These are phyloP conservation scores for Lasioglossum baleicum DNA, from an alignment of 1,140 invertebrate species.

Conservation along the genomic window DNA sequence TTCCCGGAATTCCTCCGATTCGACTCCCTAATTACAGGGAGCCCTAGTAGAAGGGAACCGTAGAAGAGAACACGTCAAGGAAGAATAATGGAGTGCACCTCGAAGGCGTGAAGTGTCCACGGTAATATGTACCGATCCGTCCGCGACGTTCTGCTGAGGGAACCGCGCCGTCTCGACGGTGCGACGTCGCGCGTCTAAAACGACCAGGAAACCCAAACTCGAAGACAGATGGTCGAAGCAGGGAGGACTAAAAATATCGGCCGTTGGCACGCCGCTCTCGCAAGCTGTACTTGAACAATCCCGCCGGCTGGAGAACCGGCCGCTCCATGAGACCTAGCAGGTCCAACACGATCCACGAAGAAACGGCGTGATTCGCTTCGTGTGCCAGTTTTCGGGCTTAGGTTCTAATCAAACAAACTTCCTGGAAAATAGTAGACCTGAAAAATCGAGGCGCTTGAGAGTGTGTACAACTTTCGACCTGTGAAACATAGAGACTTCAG, in stretches of 20 bases:
- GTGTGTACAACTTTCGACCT: no score
- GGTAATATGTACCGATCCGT: constrained; percentile 4
- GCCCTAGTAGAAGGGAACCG: no score
- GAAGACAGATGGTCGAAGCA: constrained; percentile 58
- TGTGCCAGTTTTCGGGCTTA: no score
- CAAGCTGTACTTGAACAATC: constrained; percentile 41
- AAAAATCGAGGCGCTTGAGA: no score
- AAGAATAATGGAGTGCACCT: not conserved
- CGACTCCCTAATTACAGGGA: no score
- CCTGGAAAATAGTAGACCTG: no score
- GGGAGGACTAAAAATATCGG: constrained; percentile 63
- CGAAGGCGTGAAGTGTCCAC: constrained; percentile 5
- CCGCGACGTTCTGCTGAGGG: not conserved
- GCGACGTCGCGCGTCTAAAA: constrained; percentile 21
- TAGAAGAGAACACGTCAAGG: not conserved
- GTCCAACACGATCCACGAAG: not conserved
- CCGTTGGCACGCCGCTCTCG: constrained; percentile 33
- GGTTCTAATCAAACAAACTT: no score
- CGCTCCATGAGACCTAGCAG: constrained; percentile 7
- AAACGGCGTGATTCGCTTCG: no score
- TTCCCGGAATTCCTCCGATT: not conserved
- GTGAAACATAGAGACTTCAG: no score
- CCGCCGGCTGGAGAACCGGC: constrained; percentile 52
- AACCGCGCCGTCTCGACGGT: constrained; percentile 33
- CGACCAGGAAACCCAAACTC: constrained; percentile 56